phyloP scores from a whole-genome alignment of 2,797 vertebrate genomes.

The Gila robusta region DNA sequence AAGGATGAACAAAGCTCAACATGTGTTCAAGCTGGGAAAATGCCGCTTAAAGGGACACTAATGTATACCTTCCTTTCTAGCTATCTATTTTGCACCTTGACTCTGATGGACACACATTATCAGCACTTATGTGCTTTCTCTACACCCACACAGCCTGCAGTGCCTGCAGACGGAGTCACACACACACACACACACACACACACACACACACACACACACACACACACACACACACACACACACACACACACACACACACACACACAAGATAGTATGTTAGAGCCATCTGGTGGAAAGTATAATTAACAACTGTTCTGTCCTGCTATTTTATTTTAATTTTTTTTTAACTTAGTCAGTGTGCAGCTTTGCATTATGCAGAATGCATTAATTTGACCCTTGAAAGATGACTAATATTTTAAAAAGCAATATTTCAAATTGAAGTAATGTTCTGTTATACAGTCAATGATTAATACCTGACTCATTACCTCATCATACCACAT shows the following conservation, averaged over 20 bases:
- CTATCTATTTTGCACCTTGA: constrained; percentile 58
- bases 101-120: constrained; percentile 64
- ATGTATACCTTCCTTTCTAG: constrained; percentile 44
- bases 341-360: not conserved
- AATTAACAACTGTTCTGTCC: not conserved
- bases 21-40: constrained; percentile 23
- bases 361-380: not conserved
- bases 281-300: constrained; percentile 50
- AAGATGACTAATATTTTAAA: constrained; percentile 25
- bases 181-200: constrained; percentile 45
- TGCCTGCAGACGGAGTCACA: constrained; percentile 27
- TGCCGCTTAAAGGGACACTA: constrained; percentile 46
- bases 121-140: constrained; percentile 61
- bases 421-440: constrained; percentile 8
- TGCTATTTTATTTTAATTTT: not conserved
- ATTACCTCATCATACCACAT: not conserved
- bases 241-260: constrained; percentile 6
- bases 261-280: constrained; percentile 3
- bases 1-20: constrained; percentile 27
- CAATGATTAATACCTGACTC: not conserved
- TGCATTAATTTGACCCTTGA: constrained; percentile 3
- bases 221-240: constrained; percentile 15
- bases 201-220: constrained; percentile 39
- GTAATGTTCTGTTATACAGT: constrained; percentile 11
- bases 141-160: constrained; percentile 55